Conservation (phyloP, 2,113 vertebrate species). For the Albula goreensis region DNA sequence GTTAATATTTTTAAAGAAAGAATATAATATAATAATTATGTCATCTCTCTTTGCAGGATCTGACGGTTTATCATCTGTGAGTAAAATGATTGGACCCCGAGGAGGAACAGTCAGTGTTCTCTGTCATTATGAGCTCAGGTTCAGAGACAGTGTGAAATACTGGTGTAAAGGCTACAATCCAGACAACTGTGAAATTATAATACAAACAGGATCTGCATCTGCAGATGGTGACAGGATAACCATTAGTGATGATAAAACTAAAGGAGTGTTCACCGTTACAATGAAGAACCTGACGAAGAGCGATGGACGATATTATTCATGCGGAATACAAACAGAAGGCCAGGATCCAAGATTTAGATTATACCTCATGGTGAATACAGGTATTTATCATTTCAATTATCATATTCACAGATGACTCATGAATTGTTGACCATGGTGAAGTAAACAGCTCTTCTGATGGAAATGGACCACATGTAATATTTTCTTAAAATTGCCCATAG, state of each 20-base stretch:
- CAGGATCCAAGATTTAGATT: background rate
- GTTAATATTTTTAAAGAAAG: too few relatives aligned
- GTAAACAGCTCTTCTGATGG: too few relatives aligned
- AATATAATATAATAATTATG: too few relatives aligned
- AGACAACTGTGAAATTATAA: background rate
- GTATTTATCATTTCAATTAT: background rate
- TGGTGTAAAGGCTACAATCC: background rate
- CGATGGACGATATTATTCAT: background rate
- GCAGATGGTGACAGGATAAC: background rate
- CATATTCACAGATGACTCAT: too few relatives aligned
- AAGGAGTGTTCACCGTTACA: background rate
- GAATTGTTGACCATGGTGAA: too few relatives aligned
- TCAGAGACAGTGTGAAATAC: conserved; percentile 9
- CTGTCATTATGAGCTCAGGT: conserved; percentile 2
- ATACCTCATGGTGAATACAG: background rate
- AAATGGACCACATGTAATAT: too few relatives aligned
- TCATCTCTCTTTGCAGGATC: background rate
- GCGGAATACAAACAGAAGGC: background rate
- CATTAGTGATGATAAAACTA: background rate
- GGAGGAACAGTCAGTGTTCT: conserved; percentile 1
- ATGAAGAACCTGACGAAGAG: background rate
- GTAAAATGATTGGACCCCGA: background rate
- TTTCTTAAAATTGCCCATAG: too few relatives aligned
- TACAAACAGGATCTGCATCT: background rate
- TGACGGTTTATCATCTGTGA: background rate